A percentile compares a stretch with the other conserved stretches of the same genome.
phyloP scores from a whole-genome alignment of 2,797 vertebrate genomes.

The Ammospiza maritima region DNA sequence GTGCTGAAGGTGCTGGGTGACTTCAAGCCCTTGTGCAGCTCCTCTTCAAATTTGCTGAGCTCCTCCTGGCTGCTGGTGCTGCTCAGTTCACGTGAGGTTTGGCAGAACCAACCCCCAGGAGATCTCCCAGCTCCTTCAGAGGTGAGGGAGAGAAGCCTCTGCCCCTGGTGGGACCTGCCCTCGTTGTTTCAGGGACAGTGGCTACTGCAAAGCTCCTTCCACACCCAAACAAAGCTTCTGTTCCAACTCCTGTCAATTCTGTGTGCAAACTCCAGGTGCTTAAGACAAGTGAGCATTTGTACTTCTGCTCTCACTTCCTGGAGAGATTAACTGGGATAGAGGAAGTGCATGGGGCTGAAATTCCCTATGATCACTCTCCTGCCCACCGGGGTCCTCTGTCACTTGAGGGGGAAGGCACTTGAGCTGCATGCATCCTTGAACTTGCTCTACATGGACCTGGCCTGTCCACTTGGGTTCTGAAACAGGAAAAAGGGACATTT shows the following conservation, averaged over 20 bases:
- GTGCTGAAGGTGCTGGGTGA: conserved; percentile 1
- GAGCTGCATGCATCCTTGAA: neutral
- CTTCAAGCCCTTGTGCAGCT: neutral
- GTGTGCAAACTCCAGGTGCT: neutral
- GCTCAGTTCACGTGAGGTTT: neutral
- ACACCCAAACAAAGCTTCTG: neutral
- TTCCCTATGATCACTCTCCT: neutral
- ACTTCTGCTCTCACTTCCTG: neutral
- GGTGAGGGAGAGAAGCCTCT: neutral
- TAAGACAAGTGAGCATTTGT: neutral
- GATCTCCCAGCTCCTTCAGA: neutral
- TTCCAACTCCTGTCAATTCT: neutral
- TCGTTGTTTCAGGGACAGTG: neutral
- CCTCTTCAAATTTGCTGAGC: neutral
- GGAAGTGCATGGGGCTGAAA: neutral
- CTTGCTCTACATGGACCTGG: neutral
- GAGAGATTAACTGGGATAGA: neutral
- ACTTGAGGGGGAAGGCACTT: neutral
- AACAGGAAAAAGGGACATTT: neutral
- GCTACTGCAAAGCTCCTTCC: neutral
- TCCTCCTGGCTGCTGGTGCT: neutral
- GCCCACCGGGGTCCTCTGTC: neutral
- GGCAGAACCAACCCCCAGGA: neutral
- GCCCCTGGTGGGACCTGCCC: neutral
- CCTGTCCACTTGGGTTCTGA: neutral